Conservation (phyloP, 1,140 invertebrate genomes). For the Reticulitermes speratus region DNA sequence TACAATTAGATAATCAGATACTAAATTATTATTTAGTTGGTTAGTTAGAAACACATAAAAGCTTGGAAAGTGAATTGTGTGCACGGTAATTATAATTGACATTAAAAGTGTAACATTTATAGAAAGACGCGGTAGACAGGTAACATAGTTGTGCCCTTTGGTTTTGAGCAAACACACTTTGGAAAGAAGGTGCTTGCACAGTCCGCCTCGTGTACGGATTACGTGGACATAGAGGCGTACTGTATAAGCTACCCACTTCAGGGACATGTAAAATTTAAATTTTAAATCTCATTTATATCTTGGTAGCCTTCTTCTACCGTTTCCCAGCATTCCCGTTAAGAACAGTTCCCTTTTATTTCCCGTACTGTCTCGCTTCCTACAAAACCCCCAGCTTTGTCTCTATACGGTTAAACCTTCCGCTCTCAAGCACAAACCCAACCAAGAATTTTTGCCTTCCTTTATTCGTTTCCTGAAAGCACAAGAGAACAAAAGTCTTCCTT, state of each 20-base stretch:
- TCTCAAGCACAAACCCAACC: neutral
- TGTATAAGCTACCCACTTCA: neutral
- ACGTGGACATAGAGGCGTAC: neutral
- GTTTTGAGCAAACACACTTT: neutral
- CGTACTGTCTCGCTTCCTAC: neutral
- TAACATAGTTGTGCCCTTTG: neutral
- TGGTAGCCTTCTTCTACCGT: neutral
- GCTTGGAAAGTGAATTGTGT: neutral
- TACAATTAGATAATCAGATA: no score
- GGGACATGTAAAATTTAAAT: slow-evolving; percentile 26
- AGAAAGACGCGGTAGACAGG: neutral
- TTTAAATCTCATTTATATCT: slow-evolving; percentile 27
- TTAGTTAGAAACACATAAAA: no score
- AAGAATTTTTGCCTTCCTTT: neutral
- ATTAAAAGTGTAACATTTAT: neutral
- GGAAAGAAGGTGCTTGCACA: neutral
- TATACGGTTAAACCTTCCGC: neutral
- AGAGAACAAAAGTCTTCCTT: neutral
- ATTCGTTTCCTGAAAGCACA: neutral
- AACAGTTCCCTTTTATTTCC: neutral
- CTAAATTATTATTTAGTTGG: no score
- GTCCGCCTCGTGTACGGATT: neutral
- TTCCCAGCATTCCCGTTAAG: neutral
- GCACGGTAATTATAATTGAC: neutral
- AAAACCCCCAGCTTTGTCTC: neutral